Evolutionary conservation across 2,888 invertebrate genomes (phyloP), one percentile per base, ranked within the genome.

Genomic region (Diadegma fenestrale): DNA sequence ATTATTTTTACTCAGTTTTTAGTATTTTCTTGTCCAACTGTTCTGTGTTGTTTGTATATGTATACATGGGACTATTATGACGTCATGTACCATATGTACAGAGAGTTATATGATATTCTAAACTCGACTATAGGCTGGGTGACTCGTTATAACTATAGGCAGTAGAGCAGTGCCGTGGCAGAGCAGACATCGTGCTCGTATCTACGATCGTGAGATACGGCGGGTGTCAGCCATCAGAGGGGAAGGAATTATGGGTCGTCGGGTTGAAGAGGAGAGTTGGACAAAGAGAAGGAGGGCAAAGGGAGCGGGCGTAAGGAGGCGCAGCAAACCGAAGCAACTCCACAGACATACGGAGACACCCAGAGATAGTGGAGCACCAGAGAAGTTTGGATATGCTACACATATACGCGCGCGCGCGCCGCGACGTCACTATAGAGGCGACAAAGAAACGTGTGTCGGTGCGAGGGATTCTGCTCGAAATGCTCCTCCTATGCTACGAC

Each of bases 151-250:
- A 79, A 61, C 37, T 66, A 79, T 82, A 79, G 33, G 79, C 26
- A 69, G 82, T 85, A 30, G 85, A 80, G 71, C 82, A 75, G 77
- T 77, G 78, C 63, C 80, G 77, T 80, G 73, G 77, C 77, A 17
- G 30, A 80, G 88, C 82, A 87, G 86, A 86, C 87, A 86, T 87
- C 86, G 87, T 61, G 83, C 82, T 84, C 80, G 82, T 90, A 90
- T 91, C 88, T 90, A 85, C 88, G 91, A 91, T 92, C 91, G 90
- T 92, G 91, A 91, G 91, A 91, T 90, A 91, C 89, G 87, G 88
- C 86, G 84, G 86, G 87, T 88, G 88, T 89, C 89, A 86, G 85
- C 82, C 85, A 85, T 87, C 86, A 85, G 87, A 84, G 86, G 80
- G 85, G 87, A 88, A 87, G 87, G 88, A 88, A 89, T 88, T 88